Evolutionary conservation across 2,113 vertebrate species (phyloP).

Genomic region (Phocoena phocoena): DNA sequence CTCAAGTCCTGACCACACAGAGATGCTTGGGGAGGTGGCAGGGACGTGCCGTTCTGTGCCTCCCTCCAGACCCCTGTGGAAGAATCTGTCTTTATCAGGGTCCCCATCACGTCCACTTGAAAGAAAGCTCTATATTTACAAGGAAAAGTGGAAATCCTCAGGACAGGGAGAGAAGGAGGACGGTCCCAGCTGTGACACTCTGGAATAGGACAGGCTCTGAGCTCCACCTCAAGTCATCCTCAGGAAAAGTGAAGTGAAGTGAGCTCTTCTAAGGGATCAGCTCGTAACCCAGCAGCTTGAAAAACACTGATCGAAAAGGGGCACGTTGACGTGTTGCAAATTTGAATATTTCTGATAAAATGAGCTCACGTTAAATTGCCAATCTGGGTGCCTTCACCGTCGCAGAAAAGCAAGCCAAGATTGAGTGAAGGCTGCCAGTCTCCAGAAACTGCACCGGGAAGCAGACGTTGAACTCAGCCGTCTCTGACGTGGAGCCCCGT

Average conservation of each 20-base stretch:
- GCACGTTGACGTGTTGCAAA: background rate
- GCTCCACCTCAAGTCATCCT: background rate
- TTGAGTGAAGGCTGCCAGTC: background rate
- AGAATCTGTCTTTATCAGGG: background rate
- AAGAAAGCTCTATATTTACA: background rate
- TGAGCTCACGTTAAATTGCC: background rate
- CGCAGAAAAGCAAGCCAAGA: background rate
- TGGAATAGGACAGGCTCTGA: background rate
- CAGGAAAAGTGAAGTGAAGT: background rate
- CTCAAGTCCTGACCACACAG: background rate
- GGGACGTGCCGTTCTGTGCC: no score
- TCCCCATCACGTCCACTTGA: background rate
- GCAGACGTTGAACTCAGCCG: background rate
- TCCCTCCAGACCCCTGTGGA: background rate
- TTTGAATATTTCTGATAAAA: background rate
- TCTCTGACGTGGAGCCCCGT: background rate
- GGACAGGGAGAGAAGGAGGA: background rate
- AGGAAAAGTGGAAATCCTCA: background rate
- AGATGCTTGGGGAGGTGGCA: rapidly evolving
- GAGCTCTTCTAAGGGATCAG: background rate
- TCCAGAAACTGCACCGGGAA: background rate
- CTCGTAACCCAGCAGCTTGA: background rate
- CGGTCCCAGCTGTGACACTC: background rate
- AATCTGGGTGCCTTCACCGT: background rate
- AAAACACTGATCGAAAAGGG: background rate